Base-by-base conservation (phyloP, 2,797 vertebrate genomes). In the Alosa sapidissima region DNA sequence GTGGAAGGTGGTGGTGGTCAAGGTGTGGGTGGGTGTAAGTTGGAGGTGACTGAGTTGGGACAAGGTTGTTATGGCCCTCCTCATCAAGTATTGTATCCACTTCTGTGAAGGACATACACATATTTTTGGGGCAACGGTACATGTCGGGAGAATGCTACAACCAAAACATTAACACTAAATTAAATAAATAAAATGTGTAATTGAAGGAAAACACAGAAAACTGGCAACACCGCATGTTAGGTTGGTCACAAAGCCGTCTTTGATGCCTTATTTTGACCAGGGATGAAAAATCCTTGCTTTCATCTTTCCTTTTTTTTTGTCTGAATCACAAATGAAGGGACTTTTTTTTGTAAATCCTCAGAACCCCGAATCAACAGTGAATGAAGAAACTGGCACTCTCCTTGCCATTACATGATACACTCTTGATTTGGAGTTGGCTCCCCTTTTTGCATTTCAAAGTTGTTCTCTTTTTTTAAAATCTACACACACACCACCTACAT, bases 181-280 rank as follows among this genome's bases (percentile, higher is more conserved):
- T 13, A 52, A 36, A 41, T 16, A 75, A 36, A 58, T 21, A 21
- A 75, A 45, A 19, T 4, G 33, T 75, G 33, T 41, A 75, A 45
- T 45, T 45, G 68, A 75, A 19, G 33, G 14, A 75, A 75, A 13
- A 75, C 68, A 75, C 68, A 75, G 47, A 68, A 51, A 62, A 28
- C 2, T n/a, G 82, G 58, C 47, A 58, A 58, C 45, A 75, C 49
- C 28, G 65, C 14, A 78, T 36, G 84, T 81, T n/a, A 55, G 85
- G 85, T 87, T 83, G 81, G 85, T 88, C 89, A 90, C 87, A 88
- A 89, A 89, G 81, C 33, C 68, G 81, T 87, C 90, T 94, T 91
- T 93, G 92, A 93, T 91, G 91, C 86, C 55, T 90, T 82, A 52
- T 82, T 84, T 85, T 83, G 89, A 89, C 87, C 86, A 89, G 87